Evolutionary conservation across 2,888 invertebrate genomes (phyloP).

Genomic region (Euclidia mi): DNA sequence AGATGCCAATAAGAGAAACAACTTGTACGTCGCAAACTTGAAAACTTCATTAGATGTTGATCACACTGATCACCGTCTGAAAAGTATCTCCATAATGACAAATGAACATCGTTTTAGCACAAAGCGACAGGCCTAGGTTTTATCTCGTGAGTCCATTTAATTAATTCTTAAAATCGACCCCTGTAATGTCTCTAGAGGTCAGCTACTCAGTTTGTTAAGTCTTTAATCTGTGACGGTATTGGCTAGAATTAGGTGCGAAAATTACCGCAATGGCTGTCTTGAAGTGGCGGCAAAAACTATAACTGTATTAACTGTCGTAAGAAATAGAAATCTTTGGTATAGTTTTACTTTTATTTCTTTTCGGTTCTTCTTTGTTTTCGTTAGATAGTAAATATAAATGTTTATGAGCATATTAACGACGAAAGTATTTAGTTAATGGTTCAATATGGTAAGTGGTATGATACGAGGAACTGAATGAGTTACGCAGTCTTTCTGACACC

Average conservation of each 20-base stretch:
- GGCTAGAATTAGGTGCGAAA: constrained; percentile 48
- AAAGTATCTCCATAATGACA: constrained; percentile 33
- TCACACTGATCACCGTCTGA: constrained; percentile 19
- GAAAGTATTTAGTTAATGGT: too few species aligned
- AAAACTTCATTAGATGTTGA: constrained; percentile 12
- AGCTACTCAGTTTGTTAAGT: constrained; percentile 43
- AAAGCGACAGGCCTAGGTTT: constrained; percentile 35
- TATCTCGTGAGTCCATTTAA: constrained; percentile 45
- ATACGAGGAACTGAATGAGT: too few species aligned
- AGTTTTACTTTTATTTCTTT: neutral
- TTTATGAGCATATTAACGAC: too few species aligned
- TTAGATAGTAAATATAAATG: too few species aligned
- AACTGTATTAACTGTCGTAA: constrained; percentile 4
- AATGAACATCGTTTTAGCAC: constrained; percentile 33
- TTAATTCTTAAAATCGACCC: constrained; percentile 48
- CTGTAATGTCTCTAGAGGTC: constrained; percentile 40
- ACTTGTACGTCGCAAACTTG: neutral
- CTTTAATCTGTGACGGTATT: constrained; percentile 48
- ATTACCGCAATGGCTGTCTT: constrained; percentile 41
- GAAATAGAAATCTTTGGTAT: neutral
- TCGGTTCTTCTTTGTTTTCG: too few species aligned
- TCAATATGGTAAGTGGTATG: too few species aligned
- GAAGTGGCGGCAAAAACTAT: constrained; percentile 37
- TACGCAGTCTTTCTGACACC: too few species aligned
- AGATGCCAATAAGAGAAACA: neutral